Base-by-base conservation (phyloP, 92 coral and sea anemone genomes). In the Phenganax stokvisi region DNA sequence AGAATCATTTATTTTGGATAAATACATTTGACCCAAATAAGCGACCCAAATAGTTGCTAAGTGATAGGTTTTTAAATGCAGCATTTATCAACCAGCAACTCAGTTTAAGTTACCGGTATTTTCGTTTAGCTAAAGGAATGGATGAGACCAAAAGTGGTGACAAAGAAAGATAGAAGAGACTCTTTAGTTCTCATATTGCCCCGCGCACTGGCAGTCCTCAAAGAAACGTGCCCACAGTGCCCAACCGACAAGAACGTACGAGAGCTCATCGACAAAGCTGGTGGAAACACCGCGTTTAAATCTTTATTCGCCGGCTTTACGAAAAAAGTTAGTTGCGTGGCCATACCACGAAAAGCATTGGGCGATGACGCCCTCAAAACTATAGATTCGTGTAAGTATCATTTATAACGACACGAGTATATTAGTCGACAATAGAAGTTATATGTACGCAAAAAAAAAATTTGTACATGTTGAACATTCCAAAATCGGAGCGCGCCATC, bases 171-270 rank as follows among this genome's bases (percentile, higher is more conserved):
- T 10, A 65, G 25, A 65, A 17, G 0, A 10, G 71, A 65, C 71
- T 65, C 47, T 27, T 11, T 65, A 9, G 71, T 65, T 20, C 11
- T 65, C 25, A 20, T 65, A 20, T 65, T 65, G 28, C 71, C 71
- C 12, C 10, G 25, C 12, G 27, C 71, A 9, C 11, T 65, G n/a
- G 10, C 29, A 20, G 11, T 17, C 10, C 12, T 65, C 2, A 20
- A 27, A 30, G 71, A 65, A 17, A 65, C 11, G 12, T 30, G 47
- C 28, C 71, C 71, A 11, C 71, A 65, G 47, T 65, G 71, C 71
- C 71, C 71, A 30, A 65, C 71, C 25, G 71, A 65, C 15, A 65
- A 17, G 28, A 65, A 65, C 71, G 71, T 30, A 9, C 71, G 71
- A 11, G 28, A 65, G 11, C 71, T 65, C 11, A 30, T 65, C 47